Evolutionary conservation across 2,113 vertebrate species (phyloP).

Genomic region (Pseudopipra pipra): DNA sequence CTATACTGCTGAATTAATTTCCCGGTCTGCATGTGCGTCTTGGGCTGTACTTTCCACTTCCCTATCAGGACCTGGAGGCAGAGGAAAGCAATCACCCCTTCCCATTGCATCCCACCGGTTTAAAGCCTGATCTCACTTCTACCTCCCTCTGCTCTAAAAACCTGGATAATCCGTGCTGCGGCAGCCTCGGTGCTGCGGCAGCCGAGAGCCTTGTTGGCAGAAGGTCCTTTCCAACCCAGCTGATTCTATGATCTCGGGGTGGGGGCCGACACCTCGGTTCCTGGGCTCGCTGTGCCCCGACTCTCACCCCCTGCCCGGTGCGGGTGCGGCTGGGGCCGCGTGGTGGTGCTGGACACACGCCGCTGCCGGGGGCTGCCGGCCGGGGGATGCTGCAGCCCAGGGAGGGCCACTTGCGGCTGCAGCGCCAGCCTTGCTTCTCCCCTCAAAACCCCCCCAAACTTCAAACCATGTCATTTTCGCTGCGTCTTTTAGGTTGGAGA

Average conservation of each 20-base stretch:
- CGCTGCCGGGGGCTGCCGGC: background rate
- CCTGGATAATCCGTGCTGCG: too few species aligned
- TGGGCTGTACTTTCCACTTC: background rate
- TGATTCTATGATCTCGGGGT: background rate
- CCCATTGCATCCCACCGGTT: too few species aligned
- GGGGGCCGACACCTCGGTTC: too few species aligned
- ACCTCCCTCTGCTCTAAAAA: background rate
- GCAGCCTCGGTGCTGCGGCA: background rate
- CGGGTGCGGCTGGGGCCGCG: fast-evolving
- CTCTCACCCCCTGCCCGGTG: background rate
- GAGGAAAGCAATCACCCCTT: background rate
- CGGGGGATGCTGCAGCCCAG: background rate
- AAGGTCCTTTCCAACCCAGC: too few species aligned
- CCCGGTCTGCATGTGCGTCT: fast-evolving
- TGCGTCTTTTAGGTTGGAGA: background rate
- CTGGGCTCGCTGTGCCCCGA: background rate
- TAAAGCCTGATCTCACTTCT: background rate
- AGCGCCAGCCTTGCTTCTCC: background rate
- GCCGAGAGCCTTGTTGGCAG: background rate
- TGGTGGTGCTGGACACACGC: background rate
- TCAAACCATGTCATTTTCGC: background rate
- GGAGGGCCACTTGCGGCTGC: background rate
- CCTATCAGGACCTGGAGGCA: background rate
- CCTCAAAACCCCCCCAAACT: background rate
- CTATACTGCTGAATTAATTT: background rate